Evolutionary conservation across 2,797 vertebrate species (phyloP), one percentile per base, ranked within the genome.

Genomic region (Gambusia yucatana): DNA sequence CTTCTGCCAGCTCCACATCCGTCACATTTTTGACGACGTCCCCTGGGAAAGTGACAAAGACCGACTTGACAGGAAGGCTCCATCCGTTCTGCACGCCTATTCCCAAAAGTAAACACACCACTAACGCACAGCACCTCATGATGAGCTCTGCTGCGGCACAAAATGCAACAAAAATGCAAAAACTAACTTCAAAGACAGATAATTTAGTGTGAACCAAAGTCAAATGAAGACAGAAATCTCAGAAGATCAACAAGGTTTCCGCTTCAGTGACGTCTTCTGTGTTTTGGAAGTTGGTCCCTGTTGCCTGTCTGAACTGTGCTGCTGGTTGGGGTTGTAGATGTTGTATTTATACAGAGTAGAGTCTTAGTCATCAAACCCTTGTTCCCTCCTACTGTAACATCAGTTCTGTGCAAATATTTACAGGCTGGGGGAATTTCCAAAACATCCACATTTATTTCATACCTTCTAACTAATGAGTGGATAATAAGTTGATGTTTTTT

Each of bases 1-100:
- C 98, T 86, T 97, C 92, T 59, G 97, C 97, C 89, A 97, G 86
- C 91, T 98, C 93, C 11, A 8, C 59, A 78, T 98, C 94, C 0
- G 95, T 97, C 88, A 94, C 79, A 59, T 92, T 91, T 88, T 91
- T 95, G 87, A 90, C 41, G 89, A 95, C 85, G 73, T 99, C 98
- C 77, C 96, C 96, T 0, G 98, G 97, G 92, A 99, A 99, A 81
- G 84, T 94, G 87, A 98, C 94, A 46, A 91, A 44, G 0, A 95
- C 85, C 0, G 96, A 95, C 1, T 92, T 96, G 86, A 94, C 86
- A 0, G 87, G 97, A 81, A 67, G 61, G 0, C 95, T 96, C 77
- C 85, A 90, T 81, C 88, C 94, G 61, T 89, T 89, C 70, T 96
- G 84, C 1, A 89, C 82, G 85, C 95, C 94, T 69, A 97, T 91